Evolutionary conservation across 2,113 vertebrate genomes (phyloP), one percentile per base, ranked within the genome.

Genomic region (Gallinago jamesoni): DNA sequence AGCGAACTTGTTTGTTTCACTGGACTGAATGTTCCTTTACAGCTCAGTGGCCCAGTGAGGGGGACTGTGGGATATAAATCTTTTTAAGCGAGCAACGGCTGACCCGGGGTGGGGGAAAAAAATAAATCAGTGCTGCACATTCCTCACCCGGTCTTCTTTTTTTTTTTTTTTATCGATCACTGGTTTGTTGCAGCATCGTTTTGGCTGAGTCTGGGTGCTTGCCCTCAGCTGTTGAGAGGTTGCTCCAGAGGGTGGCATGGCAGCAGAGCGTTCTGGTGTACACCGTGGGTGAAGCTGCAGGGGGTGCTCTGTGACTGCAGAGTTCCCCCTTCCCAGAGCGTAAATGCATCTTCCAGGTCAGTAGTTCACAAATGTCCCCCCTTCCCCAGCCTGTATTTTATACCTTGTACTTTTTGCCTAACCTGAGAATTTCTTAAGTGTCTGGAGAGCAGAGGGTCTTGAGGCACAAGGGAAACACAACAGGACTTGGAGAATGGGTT

Each of bases 211-310:
- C 25, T 9, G 28, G 24, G 48, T 72, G 43, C 81, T 60, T 56
- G 22, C 55, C 56, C 69, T 4, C 53, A 37, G 73, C 2, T 56
- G 59, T 21, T 50, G 75, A 39, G 60, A 39, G 79, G 13, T 39
- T 14, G 64, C 73, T 89, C 87, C 87, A 75, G 93, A 52, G 81
- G 87, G 90, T 82, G 90, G 90, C 81, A 89, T 52, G 48, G 74
- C 74, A 59, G 37, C 20, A 12, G 69, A 6, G 28, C 15, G 28
- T 89, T 68, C 53, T 55, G n/a, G 50, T 72, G 45, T 24, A 22
- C 21, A 33, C 52, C 20, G 1, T 0, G 25, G 33, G 22, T 43
- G 47, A 70, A 25, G 39, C 41, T 77, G 8, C 59, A 31, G 41
- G 4, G 12, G 21, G 39, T 45, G 74, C 70, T 55, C 31, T 37